phyloP scores from a whole-genome alignment of 2,797 vertebrate genomes.

The Podarcis lilfordi region DNA sequence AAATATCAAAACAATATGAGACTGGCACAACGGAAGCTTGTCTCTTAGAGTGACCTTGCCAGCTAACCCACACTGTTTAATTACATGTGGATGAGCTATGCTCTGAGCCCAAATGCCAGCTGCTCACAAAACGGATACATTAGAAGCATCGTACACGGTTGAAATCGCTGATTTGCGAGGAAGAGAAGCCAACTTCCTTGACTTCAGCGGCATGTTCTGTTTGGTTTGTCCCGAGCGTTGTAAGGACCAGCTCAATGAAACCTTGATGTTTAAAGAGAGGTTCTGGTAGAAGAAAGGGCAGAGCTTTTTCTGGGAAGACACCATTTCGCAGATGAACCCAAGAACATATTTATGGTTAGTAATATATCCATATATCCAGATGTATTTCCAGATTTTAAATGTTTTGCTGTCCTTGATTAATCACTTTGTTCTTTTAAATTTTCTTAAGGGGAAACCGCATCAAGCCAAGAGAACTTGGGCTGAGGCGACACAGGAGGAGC shows the following conservation, averaged over 20 bases:
- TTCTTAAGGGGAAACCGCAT: slow-evolving; percentile 1
- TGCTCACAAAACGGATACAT: too few species aligned
- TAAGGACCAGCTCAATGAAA: too few species aligned
- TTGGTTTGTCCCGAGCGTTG: not conserved
- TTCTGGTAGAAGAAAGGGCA: too few species aligned
- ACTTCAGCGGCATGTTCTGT: not conserved
- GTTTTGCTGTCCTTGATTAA: not conserved
- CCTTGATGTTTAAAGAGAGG: not conserved
- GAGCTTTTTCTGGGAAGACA: not conserved
- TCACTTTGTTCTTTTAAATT: not conserved
- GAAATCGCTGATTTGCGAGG: not conserved
- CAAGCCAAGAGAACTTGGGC: not conserved
- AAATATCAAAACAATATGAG: not conserved
- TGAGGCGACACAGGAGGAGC: not conserved
- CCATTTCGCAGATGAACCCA: not conserved
- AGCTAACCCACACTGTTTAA: not conserved
- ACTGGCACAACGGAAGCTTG: not conserved
- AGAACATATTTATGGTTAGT: not conserved
- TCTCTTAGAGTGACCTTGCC: not conserved
- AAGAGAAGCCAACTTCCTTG: not conserved
- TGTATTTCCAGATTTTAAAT: not conserved
- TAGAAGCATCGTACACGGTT: too few species aligned
- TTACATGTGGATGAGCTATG: too few species aligned
- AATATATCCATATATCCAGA: not conserved
- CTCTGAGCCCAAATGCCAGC: not conserved